Conservation (phyloP, 1,140 invertebrate species). For the Drosophila suzukii region DNA sequence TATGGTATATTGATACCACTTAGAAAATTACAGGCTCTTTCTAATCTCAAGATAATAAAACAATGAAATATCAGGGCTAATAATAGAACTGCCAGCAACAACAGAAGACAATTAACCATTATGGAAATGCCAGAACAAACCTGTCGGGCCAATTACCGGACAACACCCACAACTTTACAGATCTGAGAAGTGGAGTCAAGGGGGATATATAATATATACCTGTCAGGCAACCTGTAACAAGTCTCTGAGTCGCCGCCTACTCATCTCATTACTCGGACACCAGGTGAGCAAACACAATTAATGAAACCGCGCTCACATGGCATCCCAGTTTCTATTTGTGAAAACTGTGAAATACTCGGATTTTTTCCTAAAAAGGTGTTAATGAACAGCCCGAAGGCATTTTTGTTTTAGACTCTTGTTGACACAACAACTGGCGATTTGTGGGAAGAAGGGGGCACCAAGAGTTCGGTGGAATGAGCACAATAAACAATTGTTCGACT, state of each 20-base stretch:
- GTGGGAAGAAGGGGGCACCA: constrained; percentile 7
- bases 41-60: constrained; percentile 5
- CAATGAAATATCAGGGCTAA: constrained; percentile 21
- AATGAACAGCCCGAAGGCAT: constrained; percentile 75
- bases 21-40: constrained; percentile 1
- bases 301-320: constrained; percentile 71
- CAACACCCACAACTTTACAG: constrained; percentile 49
- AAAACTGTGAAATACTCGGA: constrained; percentile 62
- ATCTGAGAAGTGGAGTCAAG: not conserved
- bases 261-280: constrained; percentile 65
- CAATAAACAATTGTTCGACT: constrained; percentile 68
- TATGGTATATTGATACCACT: not conserved
- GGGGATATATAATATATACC: constrained; percentile 6
- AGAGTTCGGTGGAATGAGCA: constrained; percentile 32
- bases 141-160: constrained; percentile 59
- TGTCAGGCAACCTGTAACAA: constrained; percentile 68
- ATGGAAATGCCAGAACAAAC: constrained; percentile 67
- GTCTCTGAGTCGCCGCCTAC: constrained; percentile 37
- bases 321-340: constrained; percentile 59
- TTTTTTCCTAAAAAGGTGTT: constrained; percentile 67
- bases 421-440: constrained; percentile 65
- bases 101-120: constrained; percentile 75
- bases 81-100: constrained; percentile 47
- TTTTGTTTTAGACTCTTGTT: constrained; percentile 73
- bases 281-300: constrained; percentile 75